phyloP scores from a whole-genome alignment of 2,797 vertebrate species.

The Hemibagrus guttatus region DNA sequence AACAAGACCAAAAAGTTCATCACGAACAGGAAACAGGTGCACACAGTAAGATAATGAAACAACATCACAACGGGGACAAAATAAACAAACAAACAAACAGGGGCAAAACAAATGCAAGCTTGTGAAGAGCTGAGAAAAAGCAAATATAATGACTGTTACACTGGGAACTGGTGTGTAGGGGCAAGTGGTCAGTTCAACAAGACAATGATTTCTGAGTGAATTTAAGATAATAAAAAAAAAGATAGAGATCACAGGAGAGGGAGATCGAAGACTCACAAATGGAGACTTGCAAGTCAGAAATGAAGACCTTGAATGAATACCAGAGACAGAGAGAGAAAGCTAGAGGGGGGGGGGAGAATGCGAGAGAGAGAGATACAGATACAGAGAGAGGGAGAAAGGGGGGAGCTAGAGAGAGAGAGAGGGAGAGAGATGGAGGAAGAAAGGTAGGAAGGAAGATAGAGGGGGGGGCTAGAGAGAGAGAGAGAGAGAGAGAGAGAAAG shows the following conservation, averaged over 20 bases:
- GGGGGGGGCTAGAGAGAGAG: too few relatives aligned
- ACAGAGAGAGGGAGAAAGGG: background rate
- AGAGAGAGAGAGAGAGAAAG: too few relatives aligned
- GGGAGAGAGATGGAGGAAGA: background rate
- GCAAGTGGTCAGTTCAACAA: background rate
- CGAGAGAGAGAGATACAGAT: too few relatives aligned
- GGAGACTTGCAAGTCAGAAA: background rate
- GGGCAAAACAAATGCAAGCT: background rate
- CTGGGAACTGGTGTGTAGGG: background rate
- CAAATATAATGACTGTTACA: background rate
- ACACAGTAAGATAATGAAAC: too few relatives aligned
- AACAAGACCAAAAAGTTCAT: background rate
- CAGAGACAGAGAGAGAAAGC: background rate
- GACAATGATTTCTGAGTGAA: background rate
- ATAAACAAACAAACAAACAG: background rate
- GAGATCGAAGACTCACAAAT: background rate
- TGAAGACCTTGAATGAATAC: background rate
- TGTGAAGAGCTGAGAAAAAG: background rate
- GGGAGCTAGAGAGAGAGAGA: slow-evolving; percentile 35
- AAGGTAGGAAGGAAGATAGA: too few relatives aligned
- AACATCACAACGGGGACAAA: background rate
- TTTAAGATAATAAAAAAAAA: background rate
- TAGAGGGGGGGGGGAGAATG: too few relatives aligned
- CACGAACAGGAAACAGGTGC: background rate
- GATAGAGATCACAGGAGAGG: background rate